Evolutionary conservation across 2,113 vertebrate species (phyloP).

Genomic region (Symphodus melops): DNA sequence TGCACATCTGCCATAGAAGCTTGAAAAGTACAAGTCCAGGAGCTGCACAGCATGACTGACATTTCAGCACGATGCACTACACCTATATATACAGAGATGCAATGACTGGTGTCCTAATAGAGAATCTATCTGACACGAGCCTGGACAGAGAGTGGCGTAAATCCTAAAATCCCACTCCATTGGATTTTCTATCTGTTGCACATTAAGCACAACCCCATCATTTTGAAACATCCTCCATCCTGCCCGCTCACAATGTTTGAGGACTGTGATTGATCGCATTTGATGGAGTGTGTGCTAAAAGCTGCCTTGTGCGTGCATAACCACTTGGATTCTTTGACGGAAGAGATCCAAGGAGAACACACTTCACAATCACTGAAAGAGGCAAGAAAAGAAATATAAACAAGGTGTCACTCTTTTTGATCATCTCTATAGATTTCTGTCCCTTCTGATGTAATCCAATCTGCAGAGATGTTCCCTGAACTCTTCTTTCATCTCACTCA

Average conservation of each 20-base stretch:
- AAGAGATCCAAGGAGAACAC: constrained; percentile 58
- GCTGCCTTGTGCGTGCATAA: constrained; percentile 47
- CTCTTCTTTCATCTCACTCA: constrained; percentile 36
- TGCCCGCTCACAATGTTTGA: constrained; percentile 58
- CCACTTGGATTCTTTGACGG: constrained; percentile 42
- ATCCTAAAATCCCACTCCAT: constrained; percentile 65
- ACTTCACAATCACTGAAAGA: constrained; percentile 46
- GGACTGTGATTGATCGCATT: constrained; percentile 66
- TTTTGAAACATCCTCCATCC: constrained; percentile 61
- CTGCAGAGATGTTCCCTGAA: constrained; percentile 32
- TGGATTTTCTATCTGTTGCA: constrained; percentile 63
- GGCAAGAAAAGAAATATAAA: constrained; percentile 45
- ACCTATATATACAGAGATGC: constrained; percentile 44
- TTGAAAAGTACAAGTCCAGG: constrained; percentile 28
- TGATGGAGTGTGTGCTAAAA: constrained; percentile 65
- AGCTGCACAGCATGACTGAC: constrained; percentile 36
- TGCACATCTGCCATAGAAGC: constrained; percentile 38
- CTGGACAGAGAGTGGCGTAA: constrained; percentile 46
- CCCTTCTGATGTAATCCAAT: constrained; percentile 38
- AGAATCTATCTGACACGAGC: constrained; percentile 47
- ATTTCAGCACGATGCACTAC: constrained; percentile 57
- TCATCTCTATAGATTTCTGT: constrained; percentile 51
- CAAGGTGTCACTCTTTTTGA: constrained; percentile 32
- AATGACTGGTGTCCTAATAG: constrained; percentile 58
- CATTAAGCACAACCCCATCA: constrained; percentile 55